Conservation (phyloP, 2,888 invertebrate species). For the Crematogaster levior region DNA sequence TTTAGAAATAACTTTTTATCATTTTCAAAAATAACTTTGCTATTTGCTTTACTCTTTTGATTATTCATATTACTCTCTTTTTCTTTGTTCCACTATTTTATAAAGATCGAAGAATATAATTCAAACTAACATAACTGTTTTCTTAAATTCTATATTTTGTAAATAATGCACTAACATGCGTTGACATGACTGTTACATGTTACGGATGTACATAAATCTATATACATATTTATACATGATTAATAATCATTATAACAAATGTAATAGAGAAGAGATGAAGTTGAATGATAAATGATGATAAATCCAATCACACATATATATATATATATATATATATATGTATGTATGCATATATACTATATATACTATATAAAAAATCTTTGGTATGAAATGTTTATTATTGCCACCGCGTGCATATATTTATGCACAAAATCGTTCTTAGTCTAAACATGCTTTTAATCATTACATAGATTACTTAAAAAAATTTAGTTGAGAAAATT, state of each 20-base stretch:
- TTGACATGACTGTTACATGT: constrained; percentile 55
- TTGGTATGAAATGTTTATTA: constrained; percentile 83
- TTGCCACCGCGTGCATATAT: constrained; percentile 72
- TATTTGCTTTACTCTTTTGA: constrained; percentile 12
- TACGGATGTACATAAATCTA: constrained; percentile 65
- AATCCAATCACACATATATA: constrained; percentile 45
- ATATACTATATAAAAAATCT: constrained; percentile 79
- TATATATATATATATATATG: too few species aligned
- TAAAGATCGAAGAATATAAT: constrained; percentile 5
- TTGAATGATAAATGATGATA: constrained; percentile 55
- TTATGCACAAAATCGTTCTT: constrained; percentile 48
- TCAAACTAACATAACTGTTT: constrained; percentile 12
- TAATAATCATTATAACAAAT: constrained; percentile 50
- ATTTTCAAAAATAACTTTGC: not conserved
- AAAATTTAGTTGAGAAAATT: too few species aligned
- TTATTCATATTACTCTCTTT: constrained; percentile 17
- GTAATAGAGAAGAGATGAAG: constrained; percentile 51
- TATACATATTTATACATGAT: constrained; percentile 70
- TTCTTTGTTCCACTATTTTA: constrained; percentile 3
- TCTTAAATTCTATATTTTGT: constrained; percentile 30
- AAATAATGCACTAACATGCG: constrained; percentile 23
- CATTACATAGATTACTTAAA: constrained; percentile 1
- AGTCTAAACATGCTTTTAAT: constrained; percentile 46
- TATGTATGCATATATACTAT: too few species aligned
- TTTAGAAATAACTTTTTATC: not conserved